Evolutionary conservation across 2,888 invertebrate species (phyloP), one percentile per base, ranked within the genome.

Genomic region (Synanthedon andrenaeformis): DNA sequence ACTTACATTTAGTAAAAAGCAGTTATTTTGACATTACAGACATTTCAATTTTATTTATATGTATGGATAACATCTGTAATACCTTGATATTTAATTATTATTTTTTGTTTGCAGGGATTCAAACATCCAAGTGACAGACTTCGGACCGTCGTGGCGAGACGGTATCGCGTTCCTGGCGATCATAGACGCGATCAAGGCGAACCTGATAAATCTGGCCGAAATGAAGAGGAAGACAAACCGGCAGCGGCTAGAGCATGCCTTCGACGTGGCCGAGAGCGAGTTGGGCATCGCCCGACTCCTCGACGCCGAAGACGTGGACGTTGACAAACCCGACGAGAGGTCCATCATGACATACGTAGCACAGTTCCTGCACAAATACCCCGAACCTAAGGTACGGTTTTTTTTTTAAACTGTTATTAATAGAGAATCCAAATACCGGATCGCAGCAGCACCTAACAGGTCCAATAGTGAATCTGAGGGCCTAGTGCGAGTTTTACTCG

Each of bases 261-360:
- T 98, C 82, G 93, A 94, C 71, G 93, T 97, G 41, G 98, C 98
- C 19, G 97, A 98, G 85, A 90, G 88, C 54, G 94, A 97, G 72
- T 88, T 98, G 45, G 98, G 97, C 52, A 97, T 98, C 67, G 94
- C 97, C 19, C 91, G 95, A 65, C 89, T 98, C 11, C 85, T 98
- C 54, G 98, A 98, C 76, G 95, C 98, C 3, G 98, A 98, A 85
- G 97, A 97, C 81, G 97, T 97, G 52, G 97, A 98, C 78, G 97
- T 97, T 28, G 93, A 95, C 35, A 95, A 96, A 75, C 98, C 98
- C 4, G 98, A 98, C 79, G 98, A 98, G 79, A 94, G 96, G 82
- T 97, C 97, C 58, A 96, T 98, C 67, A 98, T 98, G 98, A 98
- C 98, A 41, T 98, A 98, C 79, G 97, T 98, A 58, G 97, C 98